Evolutionary conservation across 2,888 invertebrate species (phyloP), one percentile per base, ranked within the genome.

Genomic region (Isoperla grammatica): DNA sequence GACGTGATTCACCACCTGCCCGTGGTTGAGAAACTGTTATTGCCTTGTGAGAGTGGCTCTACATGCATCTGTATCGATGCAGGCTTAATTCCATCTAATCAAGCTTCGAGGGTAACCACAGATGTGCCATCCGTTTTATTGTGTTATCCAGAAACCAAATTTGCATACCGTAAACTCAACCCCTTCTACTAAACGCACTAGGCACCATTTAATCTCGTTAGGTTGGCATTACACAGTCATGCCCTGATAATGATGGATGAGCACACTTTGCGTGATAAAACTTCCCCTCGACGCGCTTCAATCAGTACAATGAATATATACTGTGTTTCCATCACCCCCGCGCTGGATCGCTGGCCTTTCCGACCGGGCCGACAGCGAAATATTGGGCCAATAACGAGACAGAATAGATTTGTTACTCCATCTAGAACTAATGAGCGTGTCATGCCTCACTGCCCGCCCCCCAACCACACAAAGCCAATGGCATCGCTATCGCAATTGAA

Each of bases 151-250:
- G 29, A 58, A 29, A 39, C 53, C 49, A 54, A 15, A 59, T 59
- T 59, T 59, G 59, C 59, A 59, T 59, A 54, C 46, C 35, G 37
- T 59, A 45, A 43, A 37, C 45, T 53, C 53, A 53, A 53, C 53
- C 53, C 53, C 53, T 53, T 53, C 39, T n/a, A n/a, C n/a, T 53
- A 53, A 29, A 53, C 53, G 15, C 53, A 39, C 53, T 53, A 53
- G 53, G 53, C 53, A 53, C 53, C 53, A 53, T 53, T 53, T 53
- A 53, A 53, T 53, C 53, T 37, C 20, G 53, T 53, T 53, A 53
- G 35, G 53, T 53, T 37, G 39, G 53, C 19, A 53, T 37, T 53
- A 37, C 20, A 53, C 53, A 53, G 53, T 53, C 53, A 53, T 53
- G 53, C 17, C 37, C 37, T 15, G 53, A 37, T 53, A 39, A 53